These are phyloP conservation scores for Okamejei kenojei DNA, from an alignment of 2,797 vertebrate species.

Conservation along the genomic window DNA sequence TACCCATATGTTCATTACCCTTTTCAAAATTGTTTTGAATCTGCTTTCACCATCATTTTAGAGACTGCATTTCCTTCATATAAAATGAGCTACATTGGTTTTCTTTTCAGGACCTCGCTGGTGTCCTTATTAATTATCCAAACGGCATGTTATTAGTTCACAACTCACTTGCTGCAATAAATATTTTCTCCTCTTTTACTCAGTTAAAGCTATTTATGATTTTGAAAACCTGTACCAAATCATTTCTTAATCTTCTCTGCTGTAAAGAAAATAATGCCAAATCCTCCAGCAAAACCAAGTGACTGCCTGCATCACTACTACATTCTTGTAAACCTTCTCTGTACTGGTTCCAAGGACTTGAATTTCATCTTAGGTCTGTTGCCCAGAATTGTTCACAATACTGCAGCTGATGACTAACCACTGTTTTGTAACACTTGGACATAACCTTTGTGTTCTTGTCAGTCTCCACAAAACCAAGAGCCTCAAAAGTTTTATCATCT, in stretches of 20 bases:
- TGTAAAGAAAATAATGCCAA: background rate
- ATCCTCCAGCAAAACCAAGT: no score
- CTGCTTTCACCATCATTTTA: background rate
- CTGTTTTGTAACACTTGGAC: background rate
- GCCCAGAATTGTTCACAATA: background rate
- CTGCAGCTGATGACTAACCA: background rate
- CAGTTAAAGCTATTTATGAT: background rate
- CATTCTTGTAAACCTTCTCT: background rate
- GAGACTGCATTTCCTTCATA: background rate
- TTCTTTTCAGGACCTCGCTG: background rate
- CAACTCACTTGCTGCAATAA: background rate
- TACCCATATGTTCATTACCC: background rate
- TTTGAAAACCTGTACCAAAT: background rate
- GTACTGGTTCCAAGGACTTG: background rate
- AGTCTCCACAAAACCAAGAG: background rate
- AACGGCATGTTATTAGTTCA: background rate
- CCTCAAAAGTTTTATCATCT: background rate
- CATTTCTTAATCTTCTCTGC: background rate
- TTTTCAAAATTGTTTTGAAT: background rate
- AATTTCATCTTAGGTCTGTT: background rate
- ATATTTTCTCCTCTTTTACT: background rate
- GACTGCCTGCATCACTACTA: background rate
- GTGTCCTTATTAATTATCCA: background rate
- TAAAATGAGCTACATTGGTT: background rate
- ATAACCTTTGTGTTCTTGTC: background rate